Evolutionary conservation across 64 coral and sea anemone species (phyloP).

Genomic region (Actinia equina): DNA sequence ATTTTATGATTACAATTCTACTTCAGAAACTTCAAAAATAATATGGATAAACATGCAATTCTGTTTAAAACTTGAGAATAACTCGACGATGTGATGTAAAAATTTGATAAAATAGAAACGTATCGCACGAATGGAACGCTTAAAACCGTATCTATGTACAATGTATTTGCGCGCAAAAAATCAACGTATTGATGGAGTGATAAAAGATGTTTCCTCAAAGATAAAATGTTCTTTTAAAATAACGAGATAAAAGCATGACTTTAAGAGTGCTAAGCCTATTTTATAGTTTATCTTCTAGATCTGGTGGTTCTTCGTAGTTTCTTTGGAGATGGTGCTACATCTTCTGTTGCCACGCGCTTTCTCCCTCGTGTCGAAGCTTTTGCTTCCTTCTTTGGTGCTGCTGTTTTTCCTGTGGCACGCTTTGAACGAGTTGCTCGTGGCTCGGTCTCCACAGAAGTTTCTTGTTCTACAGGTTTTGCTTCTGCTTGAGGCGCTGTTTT

Average conservation of each 20-base stretch:
- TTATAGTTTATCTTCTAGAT: slow-evolving; percentile 5
- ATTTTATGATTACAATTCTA: background rate
- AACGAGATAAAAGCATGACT: background rate
- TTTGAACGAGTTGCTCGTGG: background rate
- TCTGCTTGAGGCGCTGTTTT: no score
- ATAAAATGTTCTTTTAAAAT: background rate
- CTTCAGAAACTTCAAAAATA: background rate
- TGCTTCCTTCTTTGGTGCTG: background rate
- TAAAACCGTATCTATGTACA: background rate
- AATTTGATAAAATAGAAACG: background rate
- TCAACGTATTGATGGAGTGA: background rate
- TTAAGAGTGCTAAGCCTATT: background rate
- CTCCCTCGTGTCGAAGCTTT: background rate
- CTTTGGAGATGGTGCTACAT: background rate
- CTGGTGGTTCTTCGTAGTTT: slow-evolving; percentile 4
- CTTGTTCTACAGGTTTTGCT: no score
- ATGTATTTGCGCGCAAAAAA: no score
- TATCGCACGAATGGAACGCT: background rate
- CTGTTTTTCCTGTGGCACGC: background rate
- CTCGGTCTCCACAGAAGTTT: no score
- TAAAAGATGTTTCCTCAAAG: background rate
- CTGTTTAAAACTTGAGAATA: background rate
- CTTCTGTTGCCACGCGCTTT: background rate
- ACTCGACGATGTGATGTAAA: background rate
- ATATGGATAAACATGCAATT: background rate